phyloP scores from a whole-genome alignment of 2,888 invertebrate species.

The Andrena marginata region DNA sequence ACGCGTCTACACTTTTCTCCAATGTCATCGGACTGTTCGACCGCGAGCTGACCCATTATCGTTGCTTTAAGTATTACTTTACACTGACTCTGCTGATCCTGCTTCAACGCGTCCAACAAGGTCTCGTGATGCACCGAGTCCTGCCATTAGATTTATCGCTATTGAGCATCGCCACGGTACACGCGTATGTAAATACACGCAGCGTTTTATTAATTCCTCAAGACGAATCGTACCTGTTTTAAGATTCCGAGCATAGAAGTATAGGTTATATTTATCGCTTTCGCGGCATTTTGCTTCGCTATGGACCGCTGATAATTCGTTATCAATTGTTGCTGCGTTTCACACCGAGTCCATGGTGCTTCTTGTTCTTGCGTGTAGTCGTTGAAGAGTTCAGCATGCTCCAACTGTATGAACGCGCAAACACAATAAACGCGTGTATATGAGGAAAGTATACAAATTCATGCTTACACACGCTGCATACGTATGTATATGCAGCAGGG shows the following conservation, averaged over 20 bases:
- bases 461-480: not conserved
- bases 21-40: conserved; percentile 89
- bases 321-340: conserved; percentile 70
- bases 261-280: conserved; percentile 88
- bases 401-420: conserved; percentile 63
- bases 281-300: conserved; percentile 88
- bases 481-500: too few species aligned
- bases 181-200: too few species aligned
- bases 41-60: conserved; percentile 89
- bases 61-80: conserved; percentile 88
- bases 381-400: conserved; percentile 62
- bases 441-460: not conserved
- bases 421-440: not conserved
- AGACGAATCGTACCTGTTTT: conserved; percentile 49
- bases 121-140: conserved; percentile 89
- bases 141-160: conserved; percentile 79
- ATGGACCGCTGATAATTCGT: conserved; percentile 87
- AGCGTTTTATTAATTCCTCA: too few species aligned
- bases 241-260: conserved; percentile 88
- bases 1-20: conserved; percentile 87
- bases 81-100: conserved; percentile 88
- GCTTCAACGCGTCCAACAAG: conserved; percentile 87
- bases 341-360: conserved; percentile 52
- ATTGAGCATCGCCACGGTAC: too few species aligned
- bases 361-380: conserved; percentile 55